Base-by-base conservation (phyloP, 2,797 vertebrate genomes). In the Mallotus villosus region DNA sequence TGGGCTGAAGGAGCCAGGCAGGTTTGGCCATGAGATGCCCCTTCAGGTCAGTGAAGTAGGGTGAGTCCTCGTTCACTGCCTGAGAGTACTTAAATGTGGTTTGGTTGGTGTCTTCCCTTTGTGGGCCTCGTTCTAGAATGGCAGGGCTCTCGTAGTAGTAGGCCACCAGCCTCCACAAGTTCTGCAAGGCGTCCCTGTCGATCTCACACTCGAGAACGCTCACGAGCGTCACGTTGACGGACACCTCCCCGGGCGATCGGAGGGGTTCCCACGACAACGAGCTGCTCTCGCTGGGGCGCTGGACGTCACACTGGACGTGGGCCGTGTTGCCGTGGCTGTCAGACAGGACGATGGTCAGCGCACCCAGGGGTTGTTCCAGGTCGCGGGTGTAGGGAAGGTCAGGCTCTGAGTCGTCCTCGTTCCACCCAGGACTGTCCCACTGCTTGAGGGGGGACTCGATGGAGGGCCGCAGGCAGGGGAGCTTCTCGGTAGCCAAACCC, bases 71-170 rank as follows among this genome's bases (percentile, higher is more conserved):
- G 76, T 86, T 91, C 6, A 86, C 57, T 4, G 81, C 76, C 81
- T 94, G 94, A 49, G 82, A 74, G 75, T 94, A 94, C 65, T 92
- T 91, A 82, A 90, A 94, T 0, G 91, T 90, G n/a, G 77, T 69
- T 62, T 76, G 75, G 70, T 86, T 92, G 49, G 78, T 70, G 72
- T 94, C 94, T 55, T 78, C 86, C 73, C 82, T 87, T 29, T 63
- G 85, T 4, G 82, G 78, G 46, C 92, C 93, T 79, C 92, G 78
- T 34, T 93, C 91, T 60, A 94, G 80, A 71, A 94, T 86, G 14
- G 94, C 94, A 14, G 94, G 92, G 60, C 86, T 94, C 81, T 94
- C 92, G 2, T 94, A 93, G 80, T 94, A 94, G 82, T 94, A 94
- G 4, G 94, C 94, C 0, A 94, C 91, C 71, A 94, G 71, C 77